phyloP scores from a whole-genome alignment of 35 echinoderm and acorn worm species.

The Apostichopus californicus region DNA sequence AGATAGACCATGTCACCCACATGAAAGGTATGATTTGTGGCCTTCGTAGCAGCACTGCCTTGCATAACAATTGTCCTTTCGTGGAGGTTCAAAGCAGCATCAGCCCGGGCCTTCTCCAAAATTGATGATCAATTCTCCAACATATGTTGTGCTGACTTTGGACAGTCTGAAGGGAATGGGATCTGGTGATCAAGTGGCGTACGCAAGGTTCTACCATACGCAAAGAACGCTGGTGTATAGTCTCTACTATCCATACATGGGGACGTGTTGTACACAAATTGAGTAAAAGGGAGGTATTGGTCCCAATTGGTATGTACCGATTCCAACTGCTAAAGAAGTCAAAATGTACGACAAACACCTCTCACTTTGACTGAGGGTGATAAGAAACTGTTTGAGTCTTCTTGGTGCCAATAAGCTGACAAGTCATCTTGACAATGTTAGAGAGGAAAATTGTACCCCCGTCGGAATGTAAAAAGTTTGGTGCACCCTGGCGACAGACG shows the following conservation, averaged over 20 bases:
- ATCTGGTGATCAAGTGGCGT: slow-evolving; percentile 33
- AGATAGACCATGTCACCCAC: slow-evolving; percentile 66
- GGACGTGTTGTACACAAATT: slow-evolving; percentile 59
- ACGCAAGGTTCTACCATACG: background rate
- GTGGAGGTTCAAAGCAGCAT: background rate
- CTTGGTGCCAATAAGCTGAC: slow-evolving; percentile 33
- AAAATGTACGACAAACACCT: slow-evolving; percentile 54
- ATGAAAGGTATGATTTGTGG: slow-evolving; percentile 1
- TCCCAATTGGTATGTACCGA: slow-evolving; percentile 35
- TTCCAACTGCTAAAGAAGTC: slow-evolving; percentile 39
- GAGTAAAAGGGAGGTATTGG: slow-evolving; percentile 34
- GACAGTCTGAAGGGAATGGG: background rate
- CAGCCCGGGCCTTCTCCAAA: background rate
- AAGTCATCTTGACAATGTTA: slow-evolving; percentile 60
- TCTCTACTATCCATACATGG: slow-evolving; percentile 54
- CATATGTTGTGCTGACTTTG: slow-evolving; percentile 48
- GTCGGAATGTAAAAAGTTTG: slow-evolving; percentile 56
- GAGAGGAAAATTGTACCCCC: slow-evolving; percentile 66
- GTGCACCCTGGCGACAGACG: slow-evolving; percentile 61
- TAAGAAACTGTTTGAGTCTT: slow-evolving; percentile 64
- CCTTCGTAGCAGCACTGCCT: background rate
- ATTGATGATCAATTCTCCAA: background rate
- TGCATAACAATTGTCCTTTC: background rate
- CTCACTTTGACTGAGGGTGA: slow-evolving; percentile 71
- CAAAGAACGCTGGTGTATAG: slow-evolving; percentile 59